phyloP scores from a whole-genome alignment of 2,888 invertebrate species.

The Trachelus tabidus region DNA sequence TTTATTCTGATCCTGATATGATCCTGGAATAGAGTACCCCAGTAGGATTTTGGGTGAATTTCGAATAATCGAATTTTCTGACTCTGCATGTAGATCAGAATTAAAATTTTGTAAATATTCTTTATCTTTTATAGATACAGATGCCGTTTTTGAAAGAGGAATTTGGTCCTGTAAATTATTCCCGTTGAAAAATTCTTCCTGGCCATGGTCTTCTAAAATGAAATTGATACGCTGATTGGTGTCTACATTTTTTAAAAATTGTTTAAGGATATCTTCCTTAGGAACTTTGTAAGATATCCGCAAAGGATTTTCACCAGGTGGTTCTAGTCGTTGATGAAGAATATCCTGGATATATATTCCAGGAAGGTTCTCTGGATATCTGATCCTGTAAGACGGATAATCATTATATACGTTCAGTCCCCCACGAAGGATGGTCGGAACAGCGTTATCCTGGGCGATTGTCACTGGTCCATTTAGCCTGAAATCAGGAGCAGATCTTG shows the following conservation, averaged over 20 bases:
- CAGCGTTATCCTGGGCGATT: neutral
- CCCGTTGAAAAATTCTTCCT: neutral
- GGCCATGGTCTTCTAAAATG: neutral
- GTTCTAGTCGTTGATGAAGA: neutral
- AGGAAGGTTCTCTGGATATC: neutral
- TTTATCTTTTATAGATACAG: neutral
- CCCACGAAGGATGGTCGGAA: neutral
- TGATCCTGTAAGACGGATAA: neutral
- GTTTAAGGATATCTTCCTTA: neutral
- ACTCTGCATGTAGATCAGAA: neutral
- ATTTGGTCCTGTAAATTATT: neutral
- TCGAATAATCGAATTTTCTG: neutral
- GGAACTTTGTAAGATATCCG: neutral
- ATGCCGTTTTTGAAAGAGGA: neutral
- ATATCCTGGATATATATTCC: neutral
- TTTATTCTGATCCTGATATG: neutral
- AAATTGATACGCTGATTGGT: neutral
- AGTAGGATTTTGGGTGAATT: neutral
- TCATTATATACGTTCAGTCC: neutral
- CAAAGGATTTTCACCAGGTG: neutral
- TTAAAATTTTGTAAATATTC: neutral
- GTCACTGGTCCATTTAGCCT: neutral
- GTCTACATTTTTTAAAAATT: neutral
- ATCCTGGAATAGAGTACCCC: neutral
- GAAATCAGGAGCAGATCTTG: constrained; percentile 1